A percentile compares a stretch with the other conserved stretches of the same genome.
These are phyloP conservation scores for Brienomyrus longianalis DNA, from an alignment of 2,113 vertebrate genomes.

Conservation along the genomic window DNA sequence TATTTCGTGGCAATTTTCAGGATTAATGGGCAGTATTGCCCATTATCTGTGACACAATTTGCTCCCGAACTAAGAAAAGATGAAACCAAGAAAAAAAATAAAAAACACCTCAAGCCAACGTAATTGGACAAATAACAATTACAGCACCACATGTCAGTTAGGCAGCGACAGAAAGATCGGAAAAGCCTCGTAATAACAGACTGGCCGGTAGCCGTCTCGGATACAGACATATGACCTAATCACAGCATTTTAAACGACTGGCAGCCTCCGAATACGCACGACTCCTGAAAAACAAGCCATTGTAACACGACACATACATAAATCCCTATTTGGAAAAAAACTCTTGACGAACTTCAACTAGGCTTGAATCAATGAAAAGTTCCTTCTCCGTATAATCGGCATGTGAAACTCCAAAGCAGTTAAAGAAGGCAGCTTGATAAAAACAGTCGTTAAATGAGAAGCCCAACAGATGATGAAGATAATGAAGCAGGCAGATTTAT, in stretches of 20 bases:
- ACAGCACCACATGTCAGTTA: not conserved
- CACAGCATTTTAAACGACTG: not conserved
- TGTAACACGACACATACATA: not conserved
- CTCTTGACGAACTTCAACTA: not conserved
- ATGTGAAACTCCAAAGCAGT: not conserved
- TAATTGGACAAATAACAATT: slow-evolving; percentile 7
- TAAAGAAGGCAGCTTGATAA: not conserved
- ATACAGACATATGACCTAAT: not conserved
- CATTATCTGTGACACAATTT: slow-evolving; percentile 26
- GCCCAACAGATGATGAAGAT: not conserved
- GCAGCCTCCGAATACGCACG: not conserved
- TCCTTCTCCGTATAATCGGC: not conserved
- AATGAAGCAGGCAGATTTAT: slow-evolving; percentile 9
- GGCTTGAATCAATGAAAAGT: not conserved
- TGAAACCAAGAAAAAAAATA: not conserved
- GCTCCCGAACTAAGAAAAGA: slow-evolving; percentile 14
- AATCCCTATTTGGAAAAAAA: not conserved
- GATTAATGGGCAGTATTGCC: slow-evolving; percentile 31
- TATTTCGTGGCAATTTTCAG: slow-evolving; percentile 17
- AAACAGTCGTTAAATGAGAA: not conserved
- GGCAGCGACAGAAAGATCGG: too few species aligned
- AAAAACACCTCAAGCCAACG: not conserved
- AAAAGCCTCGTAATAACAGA: not conserved
- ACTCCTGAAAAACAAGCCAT: not conserved
- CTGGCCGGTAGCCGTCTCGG: not conserved